Base-by-base conservation (phyloP, 2,113 vertebrate species). In the Corvus moneduloides region DNA sequence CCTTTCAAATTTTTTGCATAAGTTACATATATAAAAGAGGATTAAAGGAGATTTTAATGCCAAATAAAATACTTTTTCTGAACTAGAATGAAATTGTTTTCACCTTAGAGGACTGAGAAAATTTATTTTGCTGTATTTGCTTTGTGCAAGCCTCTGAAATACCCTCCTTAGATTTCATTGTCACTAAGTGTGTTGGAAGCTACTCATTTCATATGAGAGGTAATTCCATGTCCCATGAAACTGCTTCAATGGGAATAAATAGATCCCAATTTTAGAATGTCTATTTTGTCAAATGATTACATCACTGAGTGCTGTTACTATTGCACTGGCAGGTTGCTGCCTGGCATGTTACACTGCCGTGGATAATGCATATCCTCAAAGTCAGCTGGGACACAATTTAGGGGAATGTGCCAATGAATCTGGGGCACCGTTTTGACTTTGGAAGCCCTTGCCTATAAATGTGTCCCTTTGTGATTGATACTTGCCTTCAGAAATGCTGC, bases 331-430 rank as follows among this genome's bases (percentile, higher is more conserved):
- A 91, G 46, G 48, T 43, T 84, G 30, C 37, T 74, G 41, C 37
- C 37, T 54, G 10, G 20, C 32, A 6, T 33, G 20, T 66, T 37
- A 3, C 4, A 10, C 30, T 59, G 71, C 54, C 41, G 35, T 1
- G 4, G 27, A 10, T 18, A 68, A 73, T 46, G 15, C 33, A 18
- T 10, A 32, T 17, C 35, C 43, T 55, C n/a, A 30, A 24, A 83
- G 35, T 28, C 39, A 39, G 27, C 24, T 0, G 0, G 66, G 35
- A 44, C 71, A 55, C 13, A 12, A 1, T 76, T 52, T 35, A 56
- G n/a, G 37, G 59, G 16, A 82, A 73, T 19, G 22, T 9, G 30
- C 19, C n/a, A 37, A 14, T 10, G 44, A 72, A 26, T 0, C 0
- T 39, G 26, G 19, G n/a, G 10, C 7, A 30, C 27, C 9, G 5